These are phyloP conservation scores for Ornithoptera alexandrae DNA, from an alignment of 2,888 invertebrate species.

Conservation along the genomic window DNA sequence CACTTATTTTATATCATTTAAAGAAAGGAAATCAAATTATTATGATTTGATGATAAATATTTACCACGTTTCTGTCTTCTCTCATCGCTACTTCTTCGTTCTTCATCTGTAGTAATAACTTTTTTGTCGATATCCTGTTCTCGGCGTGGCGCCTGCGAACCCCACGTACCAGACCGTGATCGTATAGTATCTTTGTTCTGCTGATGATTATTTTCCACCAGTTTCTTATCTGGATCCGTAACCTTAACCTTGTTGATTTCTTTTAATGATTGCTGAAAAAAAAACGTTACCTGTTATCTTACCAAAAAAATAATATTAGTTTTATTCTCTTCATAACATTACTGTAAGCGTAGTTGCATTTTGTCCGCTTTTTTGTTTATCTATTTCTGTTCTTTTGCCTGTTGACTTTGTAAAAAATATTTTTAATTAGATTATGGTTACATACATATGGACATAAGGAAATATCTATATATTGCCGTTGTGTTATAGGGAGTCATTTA, in stretches of 20 bases:
- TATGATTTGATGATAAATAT: conserved; percentile 22
- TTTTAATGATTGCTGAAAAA: conserved; percentile 14
- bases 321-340: no score
- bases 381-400: no score
- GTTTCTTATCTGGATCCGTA: neutral
- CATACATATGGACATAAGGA: no score
- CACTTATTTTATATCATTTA: neutral
- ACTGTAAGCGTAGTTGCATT: no score
- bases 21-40: neutral
- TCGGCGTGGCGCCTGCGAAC: conserved; percentile 57
- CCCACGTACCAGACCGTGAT: conserved; percentile 83
- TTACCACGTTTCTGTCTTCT: conserved; percentile 67
- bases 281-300: neutral
- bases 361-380: no score
- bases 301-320: neutral
- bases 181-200: conserved; percentile 50
- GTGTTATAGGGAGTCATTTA: no score
- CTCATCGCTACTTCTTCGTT: conserved; percentile 60
- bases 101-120: conserved; percentile 44
- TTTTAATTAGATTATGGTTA: no score
- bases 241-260: conserved; percentile 2
- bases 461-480: no score
- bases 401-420: no score
- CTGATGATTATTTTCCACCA: conserved; percentile 29
- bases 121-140: conserved; percentile 53